Evolutionary conservation across 2,888 invertebrate species (phyloP), one percentile per base, ranked within the genome.

Genomic region (Schrankia costaestrigalis): DNA sequence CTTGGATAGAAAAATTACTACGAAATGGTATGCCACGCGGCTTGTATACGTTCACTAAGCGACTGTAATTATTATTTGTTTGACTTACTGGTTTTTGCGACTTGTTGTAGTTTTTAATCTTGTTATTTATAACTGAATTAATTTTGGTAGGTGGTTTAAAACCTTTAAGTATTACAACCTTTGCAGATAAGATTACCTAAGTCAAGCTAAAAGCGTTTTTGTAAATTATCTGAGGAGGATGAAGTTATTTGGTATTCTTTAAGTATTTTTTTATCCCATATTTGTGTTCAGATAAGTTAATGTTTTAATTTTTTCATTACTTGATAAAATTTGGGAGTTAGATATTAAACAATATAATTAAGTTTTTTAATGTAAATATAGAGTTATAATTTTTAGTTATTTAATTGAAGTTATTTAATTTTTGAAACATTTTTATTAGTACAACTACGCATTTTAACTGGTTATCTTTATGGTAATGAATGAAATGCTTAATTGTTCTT

Each of bases 11-110:
- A 78, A 76, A 75, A 74, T 67, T 48, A 63, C 64, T 57, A 53
- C 53, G 61, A 62, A 71, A 68, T 58, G 68, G 73, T 72, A 77
- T 73, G 71, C 69, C 73, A 74, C 67, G 67, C 35, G 25, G 70
- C 60, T 56, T 71, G 69, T 66, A 71, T 64, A 65, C 66, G 63
- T 61, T 69, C 57, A 60, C 58, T 56, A 49, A 63, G 55, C 51
- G 42, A 47, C 44, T 52, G 62, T 60, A 69, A 65, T 34, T 17
- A 28, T 28, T 26, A 26, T 71, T 70, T 65, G 56, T 60, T 62
- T 51, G 54, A 62, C 39, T 56, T 50, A 40, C 61, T 67, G 59
- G 58, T 68, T 76, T 76, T 71, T 57, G 70, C 59, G 72, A 74
- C 52, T 31, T 34, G 42, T 47, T 51, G 62, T 48, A 44, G 43